Evolutionary conservation across 1,140 invertebrate genomes (phyloP), one percentile per base, ranked within the genome.

Genomic region (Drosophila seguyi): DNA sequence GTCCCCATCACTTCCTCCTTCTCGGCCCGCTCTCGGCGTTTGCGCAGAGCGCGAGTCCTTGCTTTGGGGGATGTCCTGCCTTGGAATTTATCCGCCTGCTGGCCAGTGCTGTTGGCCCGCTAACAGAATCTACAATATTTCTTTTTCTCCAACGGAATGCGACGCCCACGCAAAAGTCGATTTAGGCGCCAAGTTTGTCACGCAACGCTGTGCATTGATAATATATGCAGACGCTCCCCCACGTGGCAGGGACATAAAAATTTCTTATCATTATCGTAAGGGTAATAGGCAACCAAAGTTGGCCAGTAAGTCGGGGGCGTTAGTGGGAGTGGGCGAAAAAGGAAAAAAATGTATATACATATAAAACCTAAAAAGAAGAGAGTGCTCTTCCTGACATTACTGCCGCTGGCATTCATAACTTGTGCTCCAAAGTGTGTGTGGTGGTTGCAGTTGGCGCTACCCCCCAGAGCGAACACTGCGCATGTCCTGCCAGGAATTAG

Each of bases 251-350:
- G 62, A 62, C 75, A 86, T 77, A 90, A 83, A 90, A 84, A 91
- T 91, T 88, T 91, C 90, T 91, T 91, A 91, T 91, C 90, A 91
- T 85, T 90, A 86, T 91, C 90, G 90, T 83, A 90, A 66, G 80
- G 79, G 90, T 91, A 91, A 81, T 91, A 91, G 90, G 90, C 74
- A 91, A 79, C 69, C 90, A 91, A 91, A 90, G 80, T 83, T 79
- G 74, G 68, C 45, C 75, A 91, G 90, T 73, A 87, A 86, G 90
- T 86, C 68, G 90, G 83, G 82, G 81, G 72, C 57, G 79, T 53
- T 25, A 29, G 44, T 75, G 47, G 47, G 47, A 45, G 66, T 55
- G 62, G 38, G 38, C 29, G 5, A 44, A 42, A 6, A 29, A 41
- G 20, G 4, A 20, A 65, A 47, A 41, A 47, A n/a, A 20, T 7